Conservation (phyloP, 2,888 invertebrate genomes). For the Campoplex nolae region DNA sequence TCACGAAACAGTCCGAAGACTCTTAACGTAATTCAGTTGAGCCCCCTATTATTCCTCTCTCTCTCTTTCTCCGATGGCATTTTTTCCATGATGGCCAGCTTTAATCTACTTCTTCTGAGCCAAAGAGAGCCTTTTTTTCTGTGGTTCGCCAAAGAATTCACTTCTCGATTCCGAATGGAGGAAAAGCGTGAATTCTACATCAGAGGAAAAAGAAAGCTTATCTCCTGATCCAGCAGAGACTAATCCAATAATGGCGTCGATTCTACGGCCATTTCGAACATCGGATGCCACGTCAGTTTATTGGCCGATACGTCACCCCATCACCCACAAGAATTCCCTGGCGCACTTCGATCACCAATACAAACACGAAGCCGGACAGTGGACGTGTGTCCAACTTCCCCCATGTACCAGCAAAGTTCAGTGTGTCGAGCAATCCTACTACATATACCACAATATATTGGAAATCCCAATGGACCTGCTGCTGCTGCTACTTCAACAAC, state of each 20-base stretch:
- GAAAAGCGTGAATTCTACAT: not conserved
- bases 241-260: slow-evolving; percentile 82
- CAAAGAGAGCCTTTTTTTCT: slow-evolving; percentile 5
- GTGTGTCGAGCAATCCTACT: slow-evolving; percentile 61
- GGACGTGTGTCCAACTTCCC: slow-evolving; percentile 31
- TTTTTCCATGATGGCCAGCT: slow-evolving; percentile 48
- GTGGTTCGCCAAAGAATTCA: slow-evolving; percentile 43
- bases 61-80: slow-evolving; percentile 55
- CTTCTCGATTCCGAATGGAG: slow-evolving; percentile 27
- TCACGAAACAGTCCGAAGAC: slow-evolving; percentile 17
- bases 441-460: slow-evolving; percentile 47
- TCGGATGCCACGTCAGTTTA: slow-evolving; percentile 82
- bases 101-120: slow-evolving; percentile 21
- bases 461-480: slow-evolving; percentile 67
- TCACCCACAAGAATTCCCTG: slow-evolving; percentile 74
- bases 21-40: slow-evolving; percentile 40
- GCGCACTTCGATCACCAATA: slow-evolving; percentile 45
- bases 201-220: slow-evolving; percentile 48
- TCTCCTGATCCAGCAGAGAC: slow-evolving; percentile 59
- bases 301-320: slow-evolving; percentile 82
- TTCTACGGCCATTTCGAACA: slow-evolving; percentile 80
- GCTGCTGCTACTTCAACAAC: slow-evolving; percentile 37
- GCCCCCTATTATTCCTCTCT: slow-evolving; percentile 22
- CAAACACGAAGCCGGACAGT: slow-evolving; percentile 17
- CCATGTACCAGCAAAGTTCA: slow-evolving; percentile 57